These are phyloP conservation scores for Phengaris alcon DNA, from an alignment of 2,888 invertebrate genomes.

Conservation along the genomic window DNA sequence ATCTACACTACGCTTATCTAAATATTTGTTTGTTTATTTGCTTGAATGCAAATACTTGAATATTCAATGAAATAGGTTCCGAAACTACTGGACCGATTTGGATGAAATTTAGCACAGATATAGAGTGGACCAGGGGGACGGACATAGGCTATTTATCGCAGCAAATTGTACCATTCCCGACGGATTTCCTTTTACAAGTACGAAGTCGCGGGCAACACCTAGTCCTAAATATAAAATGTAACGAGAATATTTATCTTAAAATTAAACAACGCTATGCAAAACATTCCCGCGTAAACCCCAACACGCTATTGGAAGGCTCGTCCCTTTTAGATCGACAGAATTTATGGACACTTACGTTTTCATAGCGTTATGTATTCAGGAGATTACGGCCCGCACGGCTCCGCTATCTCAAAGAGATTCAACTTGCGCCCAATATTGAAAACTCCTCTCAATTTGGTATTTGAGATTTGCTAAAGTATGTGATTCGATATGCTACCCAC, in stretches of 20 bases:
- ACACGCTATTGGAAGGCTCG: neutral
- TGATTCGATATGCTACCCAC: too few species aligned
- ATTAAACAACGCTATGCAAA: neutral
- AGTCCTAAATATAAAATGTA: neutral
- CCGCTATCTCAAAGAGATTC: constrained; percentile 44
- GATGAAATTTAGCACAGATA: too few species aligned
- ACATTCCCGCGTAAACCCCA: neutral
- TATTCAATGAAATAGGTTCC: too few species aligned
- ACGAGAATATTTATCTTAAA: neutral
- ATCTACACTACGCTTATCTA: too few species aligned
- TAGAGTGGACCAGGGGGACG: too few species aligned
- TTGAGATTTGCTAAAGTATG: neutral
- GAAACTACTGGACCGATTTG: too few species aligned
- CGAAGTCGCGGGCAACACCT: too few species aligned
- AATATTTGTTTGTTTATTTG: too few species aligned
- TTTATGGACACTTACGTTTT: constrained; percentile 70
- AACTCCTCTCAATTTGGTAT: neutral
- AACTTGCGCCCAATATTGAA: neutral
- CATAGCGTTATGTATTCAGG: constrained; percentile 64
- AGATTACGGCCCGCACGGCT: constrained; percentile 55
- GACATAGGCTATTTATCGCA: too few species aligned
- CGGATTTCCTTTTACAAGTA: too few species aligned
- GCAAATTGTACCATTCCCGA: too few species aligned
- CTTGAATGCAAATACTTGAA: too few species aligned
- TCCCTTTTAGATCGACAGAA: constrained; percentile 52